Evolutionary conservation across 2,888 invertebrate genomes (phyloP), one percentile per base, ranked within the genome.

Genomic region (Corbicula japonica): DNA sequence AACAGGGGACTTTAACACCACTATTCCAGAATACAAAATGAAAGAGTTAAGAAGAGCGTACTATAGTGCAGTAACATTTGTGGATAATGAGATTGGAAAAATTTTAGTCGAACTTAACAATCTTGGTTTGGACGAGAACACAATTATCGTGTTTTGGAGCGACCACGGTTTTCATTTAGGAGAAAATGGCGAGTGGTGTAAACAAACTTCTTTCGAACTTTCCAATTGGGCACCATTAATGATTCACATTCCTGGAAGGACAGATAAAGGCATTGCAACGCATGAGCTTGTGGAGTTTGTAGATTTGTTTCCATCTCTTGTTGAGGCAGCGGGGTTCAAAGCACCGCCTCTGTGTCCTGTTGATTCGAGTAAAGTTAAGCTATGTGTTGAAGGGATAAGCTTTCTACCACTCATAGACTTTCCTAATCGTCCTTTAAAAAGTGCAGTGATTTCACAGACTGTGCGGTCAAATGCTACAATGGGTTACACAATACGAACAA

Each of bases 151-250:
- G 15, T 48, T 62, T 62, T 48, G 30, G 48, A 84, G 86, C 1
- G 88, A 88, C 60, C 85, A 87, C 61, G 88, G 88, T 6, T 88
- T 80, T 75, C 85, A 86, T 32, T 81, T 88, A 8, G 88, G 88
- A 1, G 88, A 88, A 76, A 83, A 86, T 46, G 86, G 83, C 10
- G 80, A 83, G 46, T 88, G 88, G 88, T 69, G 75, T 35, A 88
- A 88, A 56, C 76, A 80, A 41, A 87, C 86, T 23, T 85, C 86
- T 74, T 88, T 85, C 66, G 87, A 88, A 41, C 61, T 84, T 0
- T 84, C 87, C 18, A 76, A 83, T 18, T 84, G 82, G 63, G 83
- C 83, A 10, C 87, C 87, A 12, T 68, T 87, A 65, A 85, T 88
- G 86, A 38, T 88, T 8, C 72, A 71, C 30, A 71, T 89, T 15